Evolutionary conservation across 2,113 vertebrate genomes (phyloP).

Genomic region (Silurus meridionalis): DNA sequence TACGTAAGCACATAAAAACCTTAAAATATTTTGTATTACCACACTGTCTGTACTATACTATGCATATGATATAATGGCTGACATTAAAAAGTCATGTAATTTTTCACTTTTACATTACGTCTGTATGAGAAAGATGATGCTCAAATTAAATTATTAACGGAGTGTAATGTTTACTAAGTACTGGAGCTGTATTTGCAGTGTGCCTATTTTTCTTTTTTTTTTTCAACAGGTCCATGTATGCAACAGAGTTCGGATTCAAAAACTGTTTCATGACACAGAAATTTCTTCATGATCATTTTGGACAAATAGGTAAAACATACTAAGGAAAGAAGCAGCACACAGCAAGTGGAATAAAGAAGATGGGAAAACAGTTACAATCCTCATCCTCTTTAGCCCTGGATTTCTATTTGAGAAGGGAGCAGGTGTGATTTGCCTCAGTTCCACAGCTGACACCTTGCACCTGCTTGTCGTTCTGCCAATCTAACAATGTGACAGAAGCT

Average conservation of each 20-base stretch:
- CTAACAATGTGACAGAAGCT: slow-evolving; percentile 37
- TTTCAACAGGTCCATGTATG: background rate
- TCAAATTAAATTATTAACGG: background rate
- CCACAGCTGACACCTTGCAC: slow-evolving; percentile 12
- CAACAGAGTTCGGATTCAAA: background rate
- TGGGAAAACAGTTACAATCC: background rate
- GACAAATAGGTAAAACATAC: slow-evolving; percentile 7
- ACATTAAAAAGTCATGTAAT: background rate
- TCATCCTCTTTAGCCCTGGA: background rate
- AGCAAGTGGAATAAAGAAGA: background rate
- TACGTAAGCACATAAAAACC: too few relatives aligned
- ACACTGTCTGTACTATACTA: background rate
- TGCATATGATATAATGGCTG: background rate
- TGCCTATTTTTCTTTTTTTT: background rate
- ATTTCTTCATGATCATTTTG: slow-evolving; percentile 5
- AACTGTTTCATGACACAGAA: background rate
- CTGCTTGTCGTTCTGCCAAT: slow-evolving; percentile 24
- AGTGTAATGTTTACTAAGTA: background rate
- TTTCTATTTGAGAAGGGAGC: background rate
- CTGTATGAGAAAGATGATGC: background rate
- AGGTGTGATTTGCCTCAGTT: slow-evolving; percentile 5
- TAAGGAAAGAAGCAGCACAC: background rate
- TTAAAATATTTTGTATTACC: too few relatives aligned
- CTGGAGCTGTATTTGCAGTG: background rate
- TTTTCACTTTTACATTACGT: background rate